These are phyloP conservation scores for Cerastoderma edule DNA, from an alignment of 2,888 invertebrate genomes.

Conservation along the genomic window DNA sequence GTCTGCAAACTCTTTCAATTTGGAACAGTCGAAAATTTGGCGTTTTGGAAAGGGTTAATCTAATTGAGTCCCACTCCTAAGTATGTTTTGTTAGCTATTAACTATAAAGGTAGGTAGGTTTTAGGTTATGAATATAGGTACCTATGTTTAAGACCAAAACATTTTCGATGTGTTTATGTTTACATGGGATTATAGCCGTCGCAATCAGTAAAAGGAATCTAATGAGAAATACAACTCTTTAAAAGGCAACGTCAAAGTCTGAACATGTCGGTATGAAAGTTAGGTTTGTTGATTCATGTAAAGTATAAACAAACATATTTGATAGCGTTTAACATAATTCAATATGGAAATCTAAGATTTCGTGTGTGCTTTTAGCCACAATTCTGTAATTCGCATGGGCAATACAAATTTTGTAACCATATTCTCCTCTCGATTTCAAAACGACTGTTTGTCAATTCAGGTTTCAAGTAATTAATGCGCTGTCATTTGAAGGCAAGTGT, in stretches of 20 bases:
- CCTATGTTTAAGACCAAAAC: not conserved
- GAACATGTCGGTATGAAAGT: not conserved
- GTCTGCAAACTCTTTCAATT: too few relatives aligned
- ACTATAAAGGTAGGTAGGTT: too few relatives aligned
- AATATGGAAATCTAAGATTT: conserved; percentile 9
- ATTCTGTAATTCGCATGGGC: too few relatives aligned
- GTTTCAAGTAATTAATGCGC: not conserved
- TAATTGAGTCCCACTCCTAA: too few relatives aligned
- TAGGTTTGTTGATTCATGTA: not conserved
- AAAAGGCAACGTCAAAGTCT: not conserved
- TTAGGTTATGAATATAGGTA: not conserved
- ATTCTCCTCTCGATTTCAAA: not conserved
- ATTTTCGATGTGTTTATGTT: too few relatives aligned
- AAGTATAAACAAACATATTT: conserved; percentile 10
- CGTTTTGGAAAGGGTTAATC: too few relatives aligned
- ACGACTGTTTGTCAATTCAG: not conserved
- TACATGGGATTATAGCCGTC: too few relatives aligned
- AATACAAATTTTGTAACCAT: not conserved
- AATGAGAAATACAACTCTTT: not conserved
- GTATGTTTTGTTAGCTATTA: too few relatives aligned
- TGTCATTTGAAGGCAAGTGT: not conserved
- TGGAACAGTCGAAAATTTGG: too few relatives aligned
- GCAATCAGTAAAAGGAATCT: not conserved
- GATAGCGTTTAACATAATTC: conserved; percentile 17
- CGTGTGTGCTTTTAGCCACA: conserved; percentile 5